Base-by-base conservation (phyloP, 1,140 invertebrate species). In the Lethocerus indicus region DNA sequence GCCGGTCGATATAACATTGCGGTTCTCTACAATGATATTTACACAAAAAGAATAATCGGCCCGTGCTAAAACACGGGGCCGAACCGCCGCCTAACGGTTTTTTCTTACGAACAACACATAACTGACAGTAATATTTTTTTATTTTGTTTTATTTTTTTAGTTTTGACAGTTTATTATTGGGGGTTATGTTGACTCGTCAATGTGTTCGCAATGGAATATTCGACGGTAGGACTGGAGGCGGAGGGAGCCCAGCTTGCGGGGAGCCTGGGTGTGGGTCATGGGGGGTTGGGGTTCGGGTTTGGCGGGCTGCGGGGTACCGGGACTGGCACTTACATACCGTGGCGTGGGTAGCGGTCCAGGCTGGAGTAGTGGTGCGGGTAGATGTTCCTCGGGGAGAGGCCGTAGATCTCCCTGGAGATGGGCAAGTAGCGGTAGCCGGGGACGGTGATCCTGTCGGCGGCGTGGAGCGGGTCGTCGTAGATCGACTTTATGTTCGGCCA, bases 351-450 rank as follows among this genome's bases (percentile, higher is more conserved):
- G 69, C 77, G 73, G 63, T 81, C 79, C 65, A 80, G 67, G 57
- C 76, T 75, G 58, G 75, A 76, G 71, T 84, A 86, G 68, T 86
- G 82, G 71, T 84, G 81, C 56, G 82, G 78, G 65, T 84, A 86
- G 71, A 88, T 80, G 63, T 81, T 74, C 65, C 84, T 75, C 55
- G 85, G 84, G 52, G 83, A 82, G 67, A 86, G 86, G 53, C 85
- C 85, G 67, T 89, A 89, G 60, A 79, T 83, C 61, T 89, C 84
- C 57, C 85, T 78, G 64, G 85, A 83, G 56, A 89, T 78, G 56
- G 85, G 85, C 63, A 85, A 70, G 69, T 89, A 89, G 69, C 83
- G 80, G 75, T 89, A 88, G 64, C 83, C 83, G 61, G 82, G 81
- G 41, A 80, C 76, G 60, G 78, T 74, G 71, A 87, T 85, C 66